Evolutionary conservation across 1,140 invertebrate species (phyloP), one percentile per base, ranked within the genome.

Genomic region (Conopomorpha cramerella): DNA sequence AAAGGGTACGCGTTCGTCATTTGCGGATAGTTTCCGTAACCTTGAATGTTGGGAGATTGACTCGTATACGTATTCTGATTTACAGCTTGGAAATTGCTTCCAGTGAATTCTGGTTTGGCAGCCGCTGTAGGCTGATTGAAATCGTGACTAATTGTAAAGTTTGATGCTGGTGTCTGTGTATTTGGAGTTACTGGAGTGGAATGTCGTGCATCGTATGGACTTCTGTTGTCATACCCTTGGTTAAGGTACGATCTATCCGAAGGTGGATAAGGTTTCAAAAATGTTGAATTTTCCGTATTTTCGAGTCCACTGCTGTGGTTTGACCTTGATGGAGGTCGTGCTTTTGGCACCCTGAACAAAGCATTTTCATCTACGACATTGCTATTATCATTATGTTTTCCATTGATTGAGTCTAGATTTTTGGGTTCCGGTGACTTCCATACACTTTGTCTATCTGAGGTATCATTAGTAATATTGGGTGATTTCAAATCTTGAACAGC

Each of bases 311-410:
- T 72, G 0, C 59, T 39, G 18, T 65, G 58, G 38, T 79, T 76
- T 2, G 82, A 82, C 36, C 84, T 68, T 0, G 85, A 86, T 7
- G 84, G 84, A 13, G 84, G 84, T 48, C 84, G 77, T 2, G 84
- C 84, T 58, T 82, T 85, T 2, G 85, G 85, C 1, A 86, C 81
- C 47, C 85, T 68, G 48, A 87, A 87, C 1, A 84, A 74, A 6
- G 81, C 78, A 16, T 80, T 81, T 42, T 81, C 78, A 45, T 61
- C 74, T 44, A 71, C 67, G 36, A 41, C 26, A 13, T 35, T 52
- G 1, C 38, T 11, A 41, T 46, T 48, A 14, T 73, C 71, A 45
- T 66, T 76, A 15, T 51, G 18, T 56, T 65, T 72, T 28, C 13
- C 25, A 8, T 23, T 46, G 1, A 43, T 44, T 12, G 61, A 49